Evolutionary conservation across 23 tunicate species (phyloP), one percentile per base, ranked within the genome.

Genomic region (Trididemnum nubilum): DNA sequence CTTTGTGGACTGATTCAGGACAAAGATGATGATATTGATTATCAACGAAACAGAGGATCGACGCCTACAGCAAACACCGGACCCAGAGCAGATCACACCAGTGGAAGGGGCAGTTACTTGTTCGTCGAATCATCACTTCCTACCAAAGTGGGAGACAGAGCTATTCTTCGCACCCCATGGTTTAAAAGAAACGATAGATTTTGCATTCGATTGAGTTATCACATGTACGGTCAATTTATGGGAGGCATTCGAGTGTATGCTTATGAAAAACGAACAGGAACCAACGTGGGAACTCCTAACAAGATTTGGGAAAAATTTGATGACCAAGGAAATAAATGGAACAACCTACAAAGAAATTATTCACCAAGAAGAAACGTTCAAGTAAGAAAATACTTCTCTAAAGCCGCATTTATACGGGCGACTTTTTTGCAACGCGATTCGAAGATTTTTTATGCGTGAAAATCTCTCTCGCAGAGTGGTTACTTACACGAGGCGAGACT

Each of bases 211-310:
- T 93, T 93, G 80, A 64, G 75, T 44, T 93, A 93, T 29, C 92
- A 93, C 93, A 93, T 93, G 98, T 77, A 36, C 65, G 98, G 98
- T 12, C 27, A 66, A n/a, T 77, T 83, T 72, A 93, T 93, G 98
- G 98, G 98, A 44, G 85, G 96, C 28, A 51, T 93, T 27, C 84
- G 98, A 3, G 49, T 93, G 27, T 93, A 93, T 51, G 98, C 98
- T 1, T 83, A 72, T 37, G 93, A 87, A 65, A 88, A 93, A 75
- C 73, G 90, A 37, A 71, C 54, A 34, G 51, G 44, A 22, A 85
- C 69, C 51, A 65, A 80, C 4, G 84, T 64, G 64, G 98, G 98
- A 33, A 85, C 82, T 35, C 80, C 79, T 66, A 80, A 82, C 29
- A 31, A 80, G 51, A 49, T 93, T 57, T 93, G 98, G 98, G 98